phyloP scores from a whole-genome alignment of 2,797 vertebrate species.

The Pangasius djambal region DNA sequence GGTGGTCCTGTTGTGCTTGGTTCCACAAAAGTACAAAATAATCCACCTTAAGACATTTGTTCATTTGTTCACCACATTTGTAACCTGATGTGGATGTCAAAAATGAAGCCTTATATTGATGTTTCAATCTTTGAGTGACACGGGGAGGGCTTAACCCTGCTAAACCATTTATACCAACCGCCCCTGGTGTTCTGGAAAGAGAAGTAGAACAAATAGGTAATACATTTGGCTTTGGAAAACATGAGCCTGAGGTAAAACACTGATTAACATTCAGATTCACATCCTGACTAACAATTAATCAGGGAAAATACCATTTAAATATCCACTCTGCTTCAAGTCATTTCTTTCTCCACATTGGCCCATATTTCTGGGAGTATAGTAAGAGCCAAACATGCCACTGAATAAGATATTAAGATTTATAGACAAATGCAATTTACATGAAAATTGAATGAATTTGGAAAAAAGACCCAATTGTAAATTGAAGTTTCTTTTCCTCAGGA shows the following conservation, averaged over 20 bases:
- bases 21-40: not conserved
- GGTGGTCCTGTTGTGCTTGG: not conserved
- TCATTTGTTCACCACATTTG: not conserved
- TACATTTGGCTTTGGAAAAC: slow-evolving; percentile 20
- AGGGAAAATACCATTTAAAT: slow-evolving; percentile 20
- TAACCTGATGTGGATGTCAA: not conserved
- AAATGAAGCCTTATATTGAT: not conserved
- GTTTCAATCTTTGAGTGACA: not conserved
- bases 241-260: slow-evolving; percentile 35
- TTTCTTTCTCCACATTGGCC: slow-evolving; percentile 17
- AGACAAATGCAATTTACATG: slow-evolving; percentile 16
- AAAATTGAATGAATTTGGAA: not conserved
- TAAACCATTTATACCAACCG: not conserved
- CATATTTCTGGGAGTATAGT: slow-evolving; percentile 1
- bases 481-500: not conserved
- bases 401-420: slow-evolving; percentile 34
- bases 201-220: not conserved
- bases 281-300: slow-evolving; percentile 46
- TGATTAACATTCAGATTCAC: slow-evolving; percentile 42
- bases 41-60: not conserved
- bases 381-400: slow-evolving; percentile 17
- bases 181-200: not conserved
- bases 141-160: not conserved
- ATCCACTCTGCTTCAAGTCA: slow-evolving; percentile 3
- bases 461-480: not conserved